A percentile compares a stretch with the other conserved stretches of the same genome.
These are phyloP conservation scores for Sinocyclocheilus anophthalmus DNA, from an alignment of 2,113 vertebrate species.

Conservation along the genomic window DNA sequence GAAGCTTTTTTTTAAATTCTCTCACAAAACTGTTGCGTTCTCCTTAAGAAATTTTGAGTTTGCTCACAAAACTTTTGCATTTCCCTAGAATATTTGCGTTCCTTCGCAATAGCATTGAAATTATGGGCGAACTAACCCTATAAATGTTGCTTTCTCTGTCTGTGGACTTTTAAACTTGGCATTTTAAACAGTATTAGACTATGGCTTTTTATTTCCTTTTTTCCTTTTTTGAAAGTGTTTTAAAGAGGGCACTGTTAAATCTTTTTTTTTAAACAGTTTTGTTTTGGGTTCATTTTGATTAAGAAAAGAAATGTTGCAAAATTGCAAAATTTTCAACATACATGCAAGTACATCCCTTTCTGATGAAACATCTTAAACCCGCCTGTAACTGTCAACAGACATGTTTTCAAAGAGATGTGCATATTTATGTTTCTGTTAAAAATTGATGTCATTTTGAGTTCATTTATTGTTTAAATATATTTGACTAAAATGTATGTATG, in stretches of 20 bases:
- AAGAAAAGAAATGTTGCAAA: background rate
- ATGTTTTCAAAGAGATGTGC: too few relatives aligned
- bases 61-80: background rate
- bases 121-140: background rate
- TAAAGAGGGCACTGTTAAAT: background rate
- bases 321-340: background rate
- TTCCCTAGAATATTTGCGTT: background rate
- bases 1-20: background rate
- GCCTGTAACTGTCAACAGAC: too few relatives aligned
- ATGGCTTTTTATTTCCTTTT: background rate
- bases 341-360: background rate
- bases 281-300: background rate
- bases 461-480: too few relatives aligned
- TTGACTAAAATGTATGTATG: too few relatives aligned
- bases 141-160: background rate
- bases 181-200: background rate
- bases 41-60: background rate
- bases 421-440: too few relatives aligned
- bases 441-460: too few relatives aligned
- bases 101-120: background rate
- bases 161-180: background rate
- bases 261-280: too few relatives aligned
- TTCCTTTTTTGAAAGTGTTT: background rate
- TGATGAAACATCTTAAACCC: too few relatives aligned
- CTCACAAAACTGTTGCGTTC: background rate